Evolutionary conservation across 2,113 vertebrate genomes (phyloP), one percentile per base, ranked within the genome.

Genomic region (Pygoscelis antarcticus): DNA sequence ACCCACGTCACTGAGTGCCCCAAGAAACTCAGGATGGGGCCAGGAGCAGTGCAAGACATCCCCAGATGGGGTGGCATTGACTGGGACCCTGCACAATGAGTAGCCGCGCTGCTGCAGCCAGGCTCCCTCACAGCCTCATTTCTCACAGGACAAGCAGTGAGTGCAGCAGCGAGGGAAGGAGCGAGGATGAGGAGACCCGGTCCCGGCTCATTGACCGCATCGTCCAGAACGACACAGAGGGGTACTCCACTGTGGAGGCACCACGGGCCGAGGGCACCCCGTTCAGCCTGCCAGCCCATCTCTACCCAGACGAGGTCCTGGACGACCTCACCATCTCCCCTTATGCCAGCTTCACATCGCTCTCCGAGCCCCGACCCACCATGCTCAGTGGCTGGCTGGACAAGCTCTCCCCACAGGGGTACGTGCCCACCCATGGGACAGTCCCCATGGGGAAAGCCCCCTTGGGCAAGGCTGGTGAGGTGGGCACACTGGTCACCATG

Each of bases 381-480:
- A 96, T 99, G 96, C 98, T 99, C 93, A 98, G 98, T 1, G 98
- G 99, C 88, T 99, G 99, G 99, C 98, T 99, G 95, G 99, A 99
- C 97, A 99, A 99, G 95, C 98, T 99, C n/a, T 99, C 99, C 13
- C 99, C 99, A 15, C 99, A 99, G 90, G 99, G 99, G 99, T 99
- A 98, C 0, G 98, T 95, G 90, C 18, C 51, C 78, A 27, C 61
- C 60, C 4, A 2, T 55, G 52, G 34, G 70, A n/a, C 21, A 13
- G 51, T 46, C 16, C 25, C 66, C 6, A 4, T 2, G 25, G 10
- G 18, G 26, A 6, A 77, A 87, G 13, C 8, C 20, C 14, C 17
- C 38, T 22, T 9, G 42, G 60, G n/a, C 25, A 29, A 54, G 55
- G 55, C 32, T 65, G 54, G 34, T 29, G 44, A 87, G 44, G 30